These are phyloP conservation scores for Mus musculus DNA, from an alignment of 2,113 vertebrate genomes.

Conservation along the genomic window DNA sequence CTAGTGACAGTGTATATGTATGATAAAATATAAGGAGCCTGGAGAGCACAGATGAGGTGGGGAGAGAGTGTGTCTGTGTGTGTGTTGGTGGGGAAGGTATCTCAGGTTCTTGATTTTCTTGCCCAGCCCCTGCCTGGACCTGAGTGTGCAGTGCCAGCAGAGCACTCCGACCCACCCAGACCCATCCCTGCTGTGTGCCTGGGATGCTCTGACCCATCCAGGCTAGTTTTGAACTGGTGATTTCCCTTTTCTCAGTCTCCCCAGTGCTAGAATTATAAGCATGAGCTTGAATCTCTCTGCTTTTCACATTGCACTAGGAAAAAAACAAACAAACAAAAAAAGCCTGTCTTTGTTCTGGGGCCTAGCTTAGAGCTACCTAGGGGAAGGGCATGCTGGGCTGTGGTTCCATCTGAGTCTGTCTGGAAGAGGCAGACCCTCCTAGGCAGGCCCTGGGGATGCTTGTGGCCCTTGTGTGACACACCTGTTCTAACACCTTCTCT, in stretches of 20 bases:
- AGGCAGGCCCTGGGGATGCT: not conserved
- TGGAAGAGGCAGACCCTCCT: not conserved
- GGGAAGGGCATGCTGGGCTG: not conserved
- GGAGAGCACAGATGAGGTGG: not conserved
- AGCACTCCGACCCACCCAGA: not conserved
- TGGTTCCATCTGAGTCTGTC: not conserved
- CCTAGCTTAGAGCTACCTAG: not conserved
- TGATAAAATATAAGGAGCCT: not conserved
- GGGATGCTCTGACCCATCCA: not conserved
- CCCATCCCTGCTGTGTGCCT: not conserved
- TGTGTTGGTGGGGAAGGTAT: not conserved
- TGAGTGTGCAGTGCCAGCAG: not conserved
- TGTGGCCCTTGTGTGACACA: rapidly evolving
- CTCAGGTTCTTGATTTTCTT: not conserved
- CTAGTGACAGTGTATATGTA: not conserved
- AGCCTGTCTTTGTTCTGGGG: not conserved
- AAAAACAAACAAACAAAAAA: not conserved
- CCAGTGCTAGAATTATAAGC: not conserved
- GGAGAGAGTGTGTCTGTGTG: not conserved
- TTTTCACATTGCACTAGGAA: not conserved
- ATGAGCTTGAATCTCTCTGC: too few species aligned
- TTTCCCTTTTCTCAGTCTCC: not conserved
- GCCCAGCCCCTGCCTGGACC: rapidly evolving
- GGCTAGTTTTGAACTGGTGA: not conserved
- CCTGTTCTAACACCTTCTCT: not conserved